A percentile compares a stretch with the other conserved stretches of the same genome.
phyloP scores from a whole-genome alignment of 2,888 invertebrate genomes.

The Harmothoe impar region DNA sequence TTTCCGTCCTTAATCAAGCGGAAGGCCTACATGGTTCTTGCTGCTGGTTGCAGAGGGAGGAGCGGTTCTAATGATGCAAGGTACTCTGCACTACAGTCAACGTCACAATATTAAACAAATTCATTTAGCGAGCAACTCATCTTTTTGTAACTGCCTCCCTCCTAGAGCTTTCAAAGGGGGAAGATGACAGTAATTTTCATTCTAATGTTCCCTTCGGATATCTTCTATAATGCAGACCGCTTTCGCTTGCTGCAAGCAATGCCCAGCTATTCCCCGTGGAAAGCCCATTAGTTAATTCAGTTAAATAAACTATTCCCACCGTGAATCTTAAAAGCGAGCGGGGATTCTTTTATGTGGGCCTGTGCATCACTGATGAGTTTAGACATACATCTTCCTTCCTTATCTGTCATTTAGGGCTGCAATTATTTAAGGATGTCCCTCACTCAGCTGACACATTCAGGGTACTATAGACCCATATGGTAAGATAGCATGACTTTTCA shows the following conservation, averaged over 20 bases:
- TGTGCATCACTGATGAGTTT: not conserved
- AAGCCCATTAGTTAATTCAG: constrained; percentile 2
- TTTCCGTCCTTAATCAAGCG: constrained; percentile 20
- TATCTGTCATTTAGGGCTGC: not conserved
- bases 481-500: too few species aligned
- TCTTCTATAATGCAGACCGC: not conserved
- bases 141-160: constrained; percentile 5
- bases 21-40: not conserved
- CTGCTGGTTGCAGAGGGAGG: not conserved
- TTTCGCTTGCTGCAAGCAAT: not conserved
- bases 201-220: not conserved
- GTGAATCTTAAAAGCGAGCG: not conserved
- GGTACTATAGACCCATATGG: not conserved
- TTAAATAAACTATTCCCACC: not conserved
- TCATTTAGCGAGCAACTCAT: constrained; percentile 7
- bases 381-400: too few species aligned
- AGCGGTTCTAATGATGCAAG: not conserved
- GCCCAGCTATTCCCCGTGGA: not conserved
- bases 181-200: constrained; percentile 8
- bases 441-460: not conserved
- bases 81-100: not conserved
- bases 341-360: not conserved
- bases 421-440: not conserved
- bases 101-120: not conserved
- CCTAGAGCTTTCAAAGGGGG: not conserved